Percentiles rank a stretch among this genome's conserved stretches.
Conservation (phyloP, 1,140 invertebrate genomes). For the Cydia strobilella region DNA sequence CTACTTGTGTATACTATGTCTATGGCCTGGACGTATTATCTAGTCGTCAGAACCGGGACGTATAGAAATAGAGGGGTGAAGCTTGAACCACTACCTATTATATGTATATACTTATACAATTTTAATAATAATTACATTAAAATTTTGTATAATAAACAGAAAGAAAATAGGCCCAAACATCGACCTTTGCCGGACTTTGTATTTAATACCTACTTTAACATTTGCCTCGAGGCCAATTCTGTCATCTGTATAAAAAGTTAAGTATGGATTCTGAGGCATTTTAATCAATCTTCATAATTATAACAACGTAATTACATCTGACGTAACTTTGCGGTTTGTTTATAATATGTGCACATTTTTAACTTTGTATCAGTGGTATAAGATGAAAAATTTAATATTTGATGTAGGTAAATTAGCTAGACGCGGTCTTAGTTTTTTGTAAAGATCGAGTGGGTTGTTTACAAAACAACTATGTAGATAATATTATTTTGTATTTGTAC, state of each 20-base stretch:
- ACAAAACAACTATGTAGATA: not conserved
- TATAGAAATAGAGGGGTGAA: no score
- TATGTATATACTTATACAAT: no score
- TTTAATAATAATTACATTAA: no score
- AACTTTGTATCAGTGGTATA: not conserved
- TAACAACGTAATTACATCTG: conserved; percentile 23
- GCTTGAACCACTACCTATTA: no score
- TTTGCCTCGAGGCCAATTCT: not conserved
- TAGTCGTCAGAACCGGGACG: no score
- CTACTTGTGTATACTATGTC: no score
- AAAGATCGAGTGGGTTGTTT: not conserved
- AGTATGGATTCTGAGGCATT: not conserved
- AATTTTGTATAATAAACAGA: not conserved
- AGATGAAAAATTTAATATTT: conserved; percentile 32
- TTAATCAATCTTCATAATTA: conserved; percentile 4
- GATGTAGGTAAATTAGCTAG: not conserved
- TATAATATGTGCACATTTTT: not conserved
- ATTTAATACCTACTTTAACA: not conserved
- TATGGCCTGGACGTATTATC: no score
- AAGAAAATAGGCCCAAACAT: not conserved
- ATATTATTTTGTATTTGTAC: not conserved
- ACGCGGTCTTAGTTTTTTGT: conserved; percentile 16
- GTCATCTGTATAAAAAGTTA: not conserved
- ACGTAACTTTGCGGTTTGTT: not conserved
- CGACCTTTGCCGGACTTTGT: not conserved